Conservation (phyloP, 2,888 invertebrate genomes). For the Metacarcinus magister region DNA sequence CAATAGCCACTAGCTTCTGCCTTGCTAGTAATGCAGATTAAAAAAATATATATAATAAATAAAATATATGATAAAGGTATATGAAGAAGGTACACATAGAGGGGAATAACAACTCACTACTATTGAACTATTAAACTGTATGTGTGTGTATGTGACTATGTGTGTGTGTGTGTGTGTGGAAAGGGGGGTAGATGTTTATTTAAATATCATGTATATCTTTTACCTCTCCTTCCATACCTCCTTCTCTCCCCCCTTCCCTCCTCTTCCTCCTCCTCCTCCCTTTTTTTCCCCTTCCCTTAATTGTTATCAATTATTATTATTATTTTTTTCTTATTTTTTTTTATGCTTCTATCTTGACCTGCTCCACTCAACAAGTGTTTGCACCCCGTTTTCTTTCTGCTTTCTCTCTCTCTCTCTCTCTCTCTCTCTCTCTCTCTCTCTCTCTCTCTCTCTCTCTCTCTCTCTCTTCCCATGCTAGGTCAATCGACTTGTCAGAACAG, state of each 20-base stretch:
- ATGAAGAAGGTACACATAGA: neutral
- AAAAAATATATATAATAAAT: no score
- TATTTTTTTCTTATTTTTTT: neutral
- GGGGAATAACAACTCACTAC: neutral
- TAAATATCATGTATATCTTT: neutral
- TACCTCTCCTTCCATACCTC: neutral
- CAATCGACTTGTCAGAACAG: neutral
- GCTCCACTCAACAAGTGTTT: neutral
- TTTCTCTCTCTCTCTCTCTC: neutral
- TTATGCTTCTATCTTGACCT: neutral
- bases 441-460: slow-evolving; percentile 39
- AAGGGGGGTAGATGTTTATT: neutral
- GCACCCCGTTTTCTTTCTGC: neutral
- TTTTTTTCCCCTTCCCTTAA: neutral
- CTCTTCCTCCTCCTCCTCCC: neutral
- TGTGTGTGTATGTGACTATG: no score
- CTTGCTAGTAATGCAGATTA: no score
- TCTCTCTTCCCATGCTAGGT: slow-evolving; percentile 1
- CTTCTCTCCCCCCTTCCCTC: neutral
- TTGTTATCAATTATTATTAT: neutral
- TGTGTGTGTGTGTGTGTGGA: no score
- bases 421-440: neutral
- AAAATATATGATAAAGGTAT: neutral
- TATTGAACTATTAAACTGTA: neutral
- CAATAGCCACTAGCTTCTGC: no score